A percentile compares a stretch with the other conserved stretches of the same genome.
These are phyloP conservation scores for Ardeotis arabs DNA, from an alignment of 2,113 vertebrate genomes.

Conservation along the genomic window DNA sequence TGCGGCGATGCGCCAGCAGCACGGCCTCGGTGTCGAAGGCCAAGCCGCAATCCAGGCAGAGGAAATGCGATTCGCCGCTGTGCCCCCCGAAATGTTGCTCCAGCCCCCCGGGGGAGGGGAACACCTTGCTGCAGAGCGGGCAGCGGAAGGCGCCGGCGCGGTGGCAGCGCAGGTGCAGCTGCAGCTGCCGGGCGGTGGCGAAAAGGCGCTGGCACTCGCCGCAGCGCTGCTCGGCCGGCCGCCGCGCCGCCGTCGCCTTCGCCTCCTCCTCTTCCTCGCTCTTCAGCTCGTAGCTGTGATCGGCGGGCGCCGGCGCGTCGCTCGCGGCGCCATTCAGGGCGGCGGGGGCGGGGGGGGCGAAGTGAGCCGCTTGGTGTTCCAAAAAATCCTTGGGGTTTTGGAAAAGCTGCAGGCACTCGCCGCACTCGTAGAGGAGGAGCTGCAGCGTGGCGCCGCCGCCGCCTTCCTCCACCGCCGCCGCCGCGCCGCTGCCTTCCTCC, in stretches of 20 bases:
- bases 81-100: conserved; percentile 69
- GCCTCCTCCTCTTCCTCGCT: not conserved
- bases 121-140: conserved; percentile 69
- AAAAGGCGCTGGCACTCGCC: conserved; percentile 59
- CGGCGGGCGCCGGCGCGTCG: not conserved
- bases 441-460: conserved; percentile 35
- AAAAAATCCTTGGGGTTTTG: conserved; percentile 68
- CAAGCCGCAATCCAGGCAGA: conserved; percentile 89
- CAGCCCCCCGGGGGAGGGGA: conserved; percentile 62
- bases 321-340: not conserved
- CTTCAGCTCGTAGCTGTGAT: too few relatives aligned
- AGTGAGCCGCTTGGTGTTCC: conserved; percentile 41
- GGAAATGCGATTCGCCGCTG: conserved; percentile 75
- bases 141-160: conserved; percentile 68
- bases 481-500: not conserved
- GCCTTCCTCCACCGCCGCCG: too few relatives aligned
- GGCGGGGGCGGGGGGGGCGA: not conserved
- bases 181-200: conserved; percentile 40
- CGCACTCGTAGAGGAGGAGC: conserved; percentile 74
- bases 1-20: conserved; percentile 85
- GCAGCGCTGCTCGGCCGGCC: not conserved
- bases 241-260: too few relatives aligned
- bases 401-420: conserved; percentile 73
- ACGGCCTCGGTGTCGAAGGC: conserved; percentile 86
- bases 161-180: conserved; percentile 63